Percentiles rank a stretch among this genome's conserved stretches.
Evolutionary conservation across 1,140 invertebrate genomes (phyloP).

Genomic region (Spodoptera frugiperda): DNA sequence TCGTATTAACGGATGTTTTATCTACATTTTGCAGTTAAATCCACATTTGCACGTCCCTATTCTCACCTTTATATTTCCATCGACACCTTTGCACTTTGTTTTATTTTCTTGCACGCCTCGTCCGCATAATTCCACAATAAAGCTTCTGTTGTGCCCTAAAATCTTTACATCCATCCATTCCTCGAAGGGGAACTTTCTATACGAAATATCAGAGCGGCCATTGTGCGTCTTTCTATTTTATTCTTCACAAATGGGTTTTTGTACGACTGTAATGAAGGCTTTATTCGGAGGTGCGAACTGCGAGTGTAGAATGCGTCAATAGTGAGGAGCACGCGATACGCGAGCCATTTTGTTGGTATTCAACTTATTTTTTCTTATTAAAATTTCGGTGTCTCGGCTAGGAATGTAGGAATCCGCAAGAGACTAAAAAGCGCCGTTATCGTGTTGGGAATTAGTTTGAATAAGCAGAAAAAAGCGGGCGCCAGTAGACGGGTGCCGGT

Average conservation of each 20-base stretch:
- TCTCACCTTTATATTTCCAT: constrained; percentile 69
- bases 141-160: constrained; percentile 75
- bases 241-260: constrained; percentile 77
- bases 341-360: constrained; percentile 55
- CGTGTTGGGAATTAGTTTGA: constrained; percentile 67
- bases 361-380: constrained; percentile 45
- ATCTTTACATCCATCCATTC: constrained; percentile 60
- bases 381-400: constrained; percentile 3
- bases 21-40: neutral
- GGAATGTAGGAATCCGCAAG: constrained; percentile 50
- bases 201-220: constrained; percentile 77
- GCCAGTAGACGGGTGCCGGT: constrained; percentile 64
- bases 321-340: constrained; percentile 65
- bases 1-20: neutral
- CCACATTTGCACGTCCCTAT: constrained; percentile 55
- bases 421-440: constrained; percentile 52
- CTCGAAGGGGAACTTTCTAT: constrained; percentile 75
- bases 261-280: constrained; percentile 81
- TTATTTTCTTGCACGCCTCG: constrained; percentile 80
- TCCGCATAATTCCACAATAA: constrained; percentile 81
- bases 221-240: constrained; percentile 77
- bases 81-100: constrained; percentile 80
- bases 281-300: constrained; percentile 83
- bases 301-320: constrained; percentile 71
- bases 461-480: constrained; percentile 72